Evolutionary conservation across 2,797 vertebrate species (phyloP).

Genomic region (Rhincodon typus): DNA sequence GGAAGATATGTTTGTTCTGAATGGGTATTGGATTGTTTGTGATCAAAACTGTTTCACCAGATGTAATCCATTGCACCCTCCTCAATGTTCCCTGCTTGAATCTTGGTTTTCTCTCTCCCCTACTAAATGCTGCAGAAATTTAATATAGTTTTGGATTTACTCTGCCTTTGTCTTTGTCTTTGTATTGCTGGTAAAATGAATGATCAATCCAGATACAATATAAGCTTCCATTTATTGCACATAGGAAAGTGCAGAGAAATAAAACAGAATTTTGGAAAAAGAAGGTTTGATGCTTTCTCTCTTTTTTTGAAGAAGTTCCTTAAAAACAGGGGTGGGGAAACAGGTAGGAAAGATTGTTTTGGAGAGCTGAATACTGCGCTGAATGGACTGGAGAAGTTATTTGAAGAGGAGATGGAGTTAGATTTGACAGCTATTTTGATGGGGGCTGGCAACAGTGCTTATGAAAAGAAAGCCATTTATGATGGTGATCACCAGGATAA

Average conservation of each 20-base stretch:
- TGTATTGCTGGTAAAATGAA: neutral
- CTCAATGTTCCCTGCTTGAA: neutral
- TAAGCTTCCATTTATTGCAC: neutral
- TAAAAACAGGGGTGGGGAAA: neutral
- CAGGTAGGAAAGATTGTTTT: neutral
- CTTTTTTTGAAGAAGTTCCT: neutral
- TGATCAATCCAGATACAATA: neutral
- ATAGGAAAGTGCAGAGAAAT: neutral
- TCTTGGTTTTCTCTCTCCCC: neutral
- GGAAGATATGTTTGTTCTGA: neutral
- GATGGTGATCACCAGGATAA: neutral
- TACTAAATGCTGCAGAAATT: neutral
- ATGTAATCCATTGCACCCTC: neutral
- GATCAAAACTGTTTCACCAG: neutral
- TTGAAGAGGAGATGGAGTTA: neutral
- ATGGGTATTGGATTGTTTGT: neutral
- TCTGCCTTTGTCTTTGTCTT: too few relatives aligned
- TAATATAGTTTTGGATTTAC: too few relatives aligned
- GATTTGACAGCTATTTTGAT: neutral
- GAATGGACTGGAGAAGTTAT: neutral
- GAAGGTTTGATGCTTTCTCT: neutral
- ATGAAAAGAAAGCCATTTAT: neutral
- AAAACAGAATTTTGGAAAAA: neutral
- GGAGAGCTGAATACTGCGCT: neutral
- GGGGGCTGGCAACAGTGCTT: neutral